Evolutionary conservation across 2,888 invertebrate species (phyloP).

Genomic region (Polietes domitor): DNA sequence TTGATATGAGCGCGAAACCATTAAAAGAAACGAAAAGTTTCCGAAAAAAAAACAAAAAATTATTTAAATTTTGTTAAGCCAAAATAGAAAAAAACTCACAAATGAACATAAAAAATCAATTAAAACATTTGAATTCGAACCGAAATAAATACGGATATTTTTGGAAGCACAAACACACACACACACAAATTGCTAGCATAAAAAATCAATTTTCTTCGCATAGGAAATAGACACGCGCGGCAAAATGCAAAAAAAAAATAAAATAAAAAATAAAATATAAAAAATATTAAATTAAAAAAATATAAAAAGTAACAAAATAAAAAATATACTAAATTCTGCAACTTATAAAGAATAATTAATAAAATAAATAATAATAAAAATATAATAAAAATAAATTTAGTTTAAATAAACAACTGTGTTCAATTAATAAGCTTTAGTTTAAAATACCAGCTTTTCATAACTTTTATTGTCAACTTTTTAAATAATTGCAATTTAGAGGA

Average conservation of each 20-base stretch:
- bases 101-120: constrained; percentile 34
- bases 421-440: no score
- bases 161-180: not conserved
- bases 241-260: not conserved
- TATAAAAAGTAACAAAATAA: no score
- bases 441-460: no score
- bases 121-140: not conserved
- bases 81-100: not conserved
- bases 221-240: not conserved
- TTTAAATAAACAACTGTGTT: no score
- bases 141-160: not conserved
- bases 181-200: not conserved
- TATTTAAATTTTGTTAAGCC: not conserved
- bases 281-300: no score
- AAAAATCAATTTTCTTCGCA: constrained; percentile 27
- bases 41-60: not conserved
- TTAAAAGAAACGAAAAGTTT: not conserved
- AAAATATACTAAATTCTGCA: no score
- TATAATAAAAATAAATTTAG: no score
- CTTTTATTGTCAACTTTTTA: no score
- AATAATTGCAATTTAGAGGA: no score
- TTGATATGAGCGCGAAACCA: constrained; percentile 21
- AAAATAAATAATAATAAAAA: no score
- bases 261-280: not conserved
- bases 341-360: no score